Base-by-base conservation (phyloP, 2,888 invertebrate genomes). In the Melieria picta region DNA sequence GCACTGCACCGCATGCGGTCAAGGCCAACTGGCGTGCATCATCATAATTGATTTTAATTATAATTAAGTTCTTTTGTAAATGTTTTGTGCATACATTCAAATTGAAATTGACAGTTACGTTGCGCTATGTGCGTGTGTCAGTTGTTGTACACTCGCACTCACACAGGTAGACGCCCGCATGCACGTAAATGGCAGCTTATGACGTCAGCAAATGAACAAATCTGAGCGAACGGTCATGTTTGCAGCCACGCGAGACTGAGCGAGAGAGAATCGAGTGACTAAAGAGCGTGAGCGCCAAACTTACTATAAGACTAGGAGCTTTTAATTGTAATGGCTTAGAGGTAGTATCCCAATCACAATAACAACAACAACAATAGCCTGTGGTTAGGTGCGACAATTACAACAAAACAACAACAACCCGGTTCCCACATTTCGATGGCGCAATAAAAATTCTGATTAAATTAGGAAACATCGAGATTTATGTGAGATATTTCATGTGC, bases 51-150 rank as follows among this genome's bases (percentile, higher is more conserved):
- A 80, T 82, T 81, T 81, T 81, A 81, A 82, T 80, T 81, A 80
- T 80, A 82, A 82, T 82, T 81, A 81, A 81, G 80, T 79, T 81
- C 80, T 76, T 81, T 80, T 80, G 81, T 81, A 46, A 30, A 65
- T 46, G 50, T 57, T 50, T 64, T 43, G 7, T 64, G 64, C 50
- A 64, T 52, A 52, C 43, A 60, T 61, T 48, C 52, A 42, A 43
- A 68, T 50, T 52, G 42, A 68, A 68, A 68, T 68, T 68, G 43
- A 43, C 56, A 62, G 45, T 62, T 47, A 56, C 9, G 52, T 30
- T 56, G 11, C 50, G 50, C 50, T 50, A 9, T 9, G 50, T 10
- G 11, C 10, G 9, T 50, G 50, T 10, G 9, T 50, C 10, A 50
- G 50, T 3, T 11, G 50, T 50, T 11, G 50, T 50, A 50, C 50